phyloP scores from a whole-genome alignment of 2,888 invertebrate species.

The Mactromeris polynyma region DNA sequence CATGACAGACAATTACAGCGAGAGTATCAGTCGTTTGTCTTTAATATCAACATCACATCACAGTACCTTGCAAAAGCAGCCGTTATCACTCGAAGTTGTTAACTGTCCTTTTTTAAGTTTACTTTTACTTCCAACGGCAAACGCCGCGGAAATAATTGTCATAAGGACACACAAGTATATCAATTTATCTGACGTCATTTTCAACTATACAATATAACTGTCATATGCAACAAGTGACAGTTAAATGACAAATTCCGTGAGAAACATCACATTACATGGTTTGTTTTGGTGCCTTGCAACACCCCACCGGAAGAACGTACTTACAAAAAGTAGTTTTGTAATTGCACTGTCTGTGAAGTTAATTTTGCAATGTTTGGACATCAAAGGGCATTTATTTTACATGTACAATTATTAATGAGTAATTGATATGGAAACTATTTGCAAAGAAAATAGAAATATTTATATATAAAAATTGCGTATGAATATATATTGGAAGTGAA shows the following conservation, averaged over 20 bases:
- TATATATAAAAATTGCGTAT: slow-evolving; percentile 26
- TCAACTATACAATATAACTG: neutral
- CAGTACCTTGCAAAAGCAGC: slow-evolving; percentile 84
- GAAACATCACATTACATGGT: slow-evolving; percentile 10
- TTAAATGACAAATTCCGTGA: neutral
- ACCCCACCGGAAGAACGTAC: slow-evolving; percentile 57
- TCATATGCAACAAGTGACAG: neutral
- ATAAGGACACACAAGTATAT: slow-evolving; percentile 26
- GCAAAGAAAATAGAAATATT: neutral
- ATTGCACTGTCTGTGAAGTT: neutral
- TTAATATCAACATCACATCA: neutral
- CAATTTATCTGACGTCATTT: slow-evolving; percentile 18
- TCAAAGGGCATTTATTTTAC: neutral
- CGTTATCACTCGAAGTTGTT: slow-evolving; percentile 28
- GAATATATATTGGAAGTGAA: slow-evolving; percentile 43
- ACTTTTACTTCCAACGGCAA: slow-evolving; percentile 62
- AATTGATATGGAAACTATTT: neutral
- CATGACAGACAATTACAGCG: too few species aligned
- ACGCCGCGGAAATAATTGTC: neutral
- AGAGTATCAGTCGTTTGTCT: too few species aligned
- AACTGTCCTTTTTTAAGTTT: neutral
- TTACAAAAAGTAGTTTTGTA: slow-evolving; percentile 37
- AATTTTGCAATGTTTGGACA: neutral
- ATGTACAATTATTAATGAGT: neutral
- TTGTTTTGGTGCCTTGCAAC: slow-evolving; percentile 70